These are phyloP conservation scores for Siniperca knerii DNA, from an alignment of 2,113 vertebrate species.

Conservation along the genomic window DNA sequence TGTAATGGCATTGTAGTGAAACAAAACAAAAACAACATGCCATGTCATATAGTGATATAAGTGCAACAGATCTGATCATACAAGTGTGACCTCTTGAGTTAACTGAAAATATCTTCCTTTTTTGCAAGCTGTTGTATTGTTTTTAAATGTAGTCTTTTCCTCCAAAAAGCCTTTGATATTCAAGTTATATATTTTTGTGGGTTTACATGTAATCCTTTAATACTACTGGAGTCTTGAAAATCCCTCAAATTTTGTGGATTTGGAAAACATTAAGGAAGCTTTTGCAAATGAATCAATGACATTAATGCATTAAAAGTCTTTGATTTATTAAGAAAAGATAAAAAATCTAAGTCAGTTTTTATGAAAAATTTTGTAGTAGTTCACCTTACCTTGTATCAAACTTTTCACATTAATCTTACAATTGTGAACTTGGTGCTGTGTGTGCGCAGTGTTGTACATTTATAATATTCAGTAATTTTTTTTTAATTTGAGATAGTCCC, in stretches of 20 bases:
- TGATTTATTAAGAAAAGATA: neutral
- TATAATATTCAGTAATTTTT: neutral
- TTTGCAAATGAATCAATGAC: neutral
- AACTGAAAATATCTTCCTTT: neutral
- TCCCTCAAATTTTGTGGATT: neutral
- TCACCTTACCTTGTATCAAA: neutral
- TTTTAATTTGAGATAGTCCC: neutral
- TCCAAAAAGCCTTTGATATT: neutral
- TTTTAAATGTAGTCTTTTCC: neutral
- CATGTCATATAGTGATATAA: neutral
- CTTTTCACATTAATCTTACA: neutral
- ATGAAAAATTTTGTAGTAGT: neutral
- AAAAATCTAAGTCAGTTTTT: no score
- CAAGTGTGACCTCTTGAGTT: neutral
- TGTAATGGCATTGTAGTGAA: constrained; percentile 82
- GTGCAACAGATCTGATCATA: neutral
- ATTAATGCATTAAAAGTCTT: neutral
- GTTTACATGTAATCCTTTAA: neutral
- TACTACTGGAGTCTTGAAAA: neutral
- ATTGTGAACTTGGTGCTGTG: neutral
- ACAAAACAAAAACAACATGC: constrained; percentile 49
- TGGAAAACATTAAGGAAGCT: neutral
- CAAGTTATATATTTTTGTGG: neutral
- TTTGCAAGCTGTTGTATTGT: neutral
- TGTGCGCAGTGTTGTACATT: neutral